Percentiles rank a stretch among this genome's conserved stretches.
These are phyloP conservation scores for Vicugna pacos DNA, from an alignment of 2,113 vertebrate genomes.

Conservation along the genomic window DNA sequence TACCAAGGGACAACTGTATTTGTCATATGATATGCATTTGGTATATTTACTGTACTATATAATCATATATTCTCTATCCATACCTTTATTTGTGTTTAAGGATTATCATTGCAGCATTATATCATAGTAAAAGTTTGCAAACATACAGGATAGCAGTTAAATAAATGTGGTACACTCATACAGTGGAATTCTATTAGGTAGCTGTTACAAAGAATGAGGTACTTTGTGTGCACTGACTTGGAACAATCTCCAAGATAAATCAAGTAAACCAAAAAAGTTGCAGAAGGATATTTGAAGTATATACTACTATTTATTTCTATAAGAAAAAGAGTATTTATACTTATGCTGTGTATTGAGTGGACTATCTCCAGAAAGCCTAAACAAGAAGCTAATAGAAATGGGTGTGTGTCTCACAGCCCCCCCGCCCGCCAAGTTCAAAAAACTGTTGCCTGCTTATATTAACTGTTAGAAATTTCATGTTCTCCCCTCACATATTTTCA, in stretches of 20 bases:
- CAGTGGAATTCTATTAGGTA: neutral
- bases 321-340: neutral
- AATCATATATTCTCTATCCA: neutral
- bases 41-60: neutral
- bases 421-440: neutral
- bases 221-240: neutral
- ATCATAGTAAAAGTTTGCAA: neutral
- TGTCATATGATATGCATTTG: neutral
- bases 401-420: neutral
- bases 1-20: neutral
- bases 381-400: neutral
- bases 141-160: neutral
- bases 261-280: neutral
- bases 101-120: neutral
- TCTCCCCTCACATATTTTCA: neutral
- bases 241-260: neutral
- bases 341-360: neutral
- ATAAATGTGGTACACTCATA: neutral
- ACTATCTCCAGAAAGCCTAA: neutral
- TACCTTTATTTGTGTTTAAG: neutral
- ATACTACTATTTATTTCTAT: neutral
- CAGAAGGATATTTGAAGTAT: neutral
- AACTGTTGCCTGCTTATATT: neutral
- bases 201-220: neutral
- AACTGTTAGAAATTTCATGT: constrained; percentile 18